These are phyloP conservation scores for Manis pentadactyla DNA, from an alignment of 2,797 vertebrate genomes.

Conservation along the genomic window DNA sequence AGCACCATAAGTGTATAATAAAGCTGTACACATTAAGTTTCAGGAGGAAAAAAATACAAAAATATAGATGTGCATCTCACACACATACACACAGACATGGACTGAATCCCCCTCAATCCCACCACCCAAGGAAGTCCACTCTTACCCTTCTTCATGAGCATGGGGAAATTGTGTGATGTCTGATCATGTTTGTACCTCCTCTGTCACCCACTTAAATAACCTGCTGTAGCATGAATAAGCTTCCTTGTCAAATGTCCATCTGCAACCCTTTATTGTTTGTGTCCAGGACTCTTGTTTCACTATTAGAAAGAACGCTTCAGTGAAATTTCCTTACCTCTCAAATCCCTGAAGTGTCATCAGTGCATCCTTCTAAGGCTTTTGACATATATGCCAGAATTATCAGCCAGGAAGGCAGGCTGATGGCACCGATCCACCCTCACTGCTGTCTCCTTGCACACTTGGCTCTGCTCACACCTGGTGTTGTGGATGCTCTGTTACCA, in stretches of 20 bases:
- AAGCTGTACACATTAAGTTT: background rate
- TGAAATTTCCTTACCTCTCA: too few species aligned
- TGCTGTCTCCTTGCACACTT: rapidly evolving
- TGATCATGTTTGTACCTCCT: background rate
- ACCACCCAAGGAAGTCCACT: background rate
- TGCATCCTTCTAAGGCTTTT: background rate
- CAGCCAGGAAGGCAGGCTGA: background rate
- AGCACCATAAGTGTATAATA: too few species aligned
- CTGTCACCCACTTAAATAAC: background rate
- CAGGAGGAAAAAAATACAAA: background rate
- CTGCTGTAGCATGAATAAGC: rapidly evolving
- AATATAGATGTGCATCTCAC: rapidly evolving
- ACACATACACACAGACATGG: rapidly evolving
- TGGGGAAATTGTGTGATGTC: background rate
- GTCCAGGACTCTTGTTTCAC: too few species aligned
- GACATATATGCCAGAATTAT: rapidly evolving
- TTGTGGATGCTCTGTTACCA: rapidly evolving
- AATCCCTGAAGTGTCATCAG: background rate
- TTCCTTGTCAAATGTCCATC: rapidly evolving
- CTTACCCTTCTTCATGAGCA: rapidly evolving
- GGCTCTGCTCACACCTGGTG: too few species aligned
- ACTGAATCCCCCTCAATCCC: background rate
- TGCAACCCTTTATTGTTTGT: background rate
- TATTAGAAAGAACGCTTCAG: too few species aligned
- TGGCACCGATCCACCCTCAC: rapidly evolving